Percentiles rank a stretch among this genome's conserved stretches.
Conservation (phyloP, 1,140 invertebrate genomes). For the Philaenus spumarius region DNA sequence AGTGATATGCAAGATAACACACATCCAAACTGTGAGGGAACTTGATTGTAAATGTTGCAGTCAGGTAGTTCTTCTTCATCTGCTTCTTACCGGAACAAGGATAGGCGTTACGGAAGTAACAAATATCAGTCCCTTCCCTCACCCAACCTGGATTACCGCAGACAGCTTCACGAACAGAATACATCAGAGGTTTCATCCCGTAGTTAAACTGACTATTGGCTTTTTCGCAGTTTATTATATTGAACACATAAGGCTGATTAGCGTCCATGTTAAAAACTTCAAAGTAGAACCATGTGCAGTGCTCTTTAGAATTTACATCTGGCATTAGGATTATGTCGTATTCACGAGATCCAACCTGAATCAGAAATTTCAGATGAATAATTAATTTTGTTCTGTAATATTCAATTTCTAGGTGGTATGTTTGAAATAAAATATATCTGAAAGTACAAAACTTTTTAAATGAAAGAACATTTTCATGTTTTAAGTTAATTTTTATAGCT, state of each 20-base stretch:
- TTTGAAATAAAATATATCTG: too few relatives aligned
- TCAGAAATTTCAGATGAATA: constrained; percentile 11
- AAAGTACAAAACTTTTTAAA: too few relatives aligned
- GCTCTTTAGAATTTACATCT: constrained; percentile 72
- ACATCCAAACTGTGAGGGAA: constrained; percentile 74
- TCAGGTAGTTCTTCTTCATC: constrained; percentile 57
- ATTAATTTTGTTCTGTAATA: too few relatives aligned
- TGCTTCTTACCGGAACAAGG: constrained; percentile 44
- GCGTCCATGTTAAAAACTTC: constrained; percentile 76
- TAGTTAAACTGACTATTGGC: constrained; percentile 84
- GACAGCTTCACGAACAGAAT: constrained; percentile 67
- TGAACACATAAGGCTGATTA: constrained; percentile 69
- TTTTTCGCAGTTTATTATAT: constrained; percentile 89
- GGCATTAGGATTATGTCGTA: constrained; percentile 83
- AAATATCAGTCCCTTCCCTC: constrained; percentile 66
- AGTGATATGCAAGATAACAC: constrained; percentile 87
- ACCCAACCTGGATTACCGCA: constrained; percentile 56
- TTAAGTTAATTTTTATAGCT: too few relatives aligned
- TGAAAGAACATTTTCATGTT: too few relatives aligned
- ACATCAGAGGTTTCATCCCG: constrained; percentile 89
- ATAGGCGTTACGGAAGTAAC: constrained; percentile 71
- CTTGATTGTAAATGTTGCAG: constrained; percentile 72
- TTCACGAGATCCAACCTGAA: constrained; percentile 60
- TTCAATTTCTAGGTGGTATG: too few relatives aligned
- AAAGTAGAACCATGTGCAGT: constrained; percentile 93